phyloP scores from a whole-genome alignment of 2,113 vertebrate species.

The Rhabdornis inornatus region DNA sequence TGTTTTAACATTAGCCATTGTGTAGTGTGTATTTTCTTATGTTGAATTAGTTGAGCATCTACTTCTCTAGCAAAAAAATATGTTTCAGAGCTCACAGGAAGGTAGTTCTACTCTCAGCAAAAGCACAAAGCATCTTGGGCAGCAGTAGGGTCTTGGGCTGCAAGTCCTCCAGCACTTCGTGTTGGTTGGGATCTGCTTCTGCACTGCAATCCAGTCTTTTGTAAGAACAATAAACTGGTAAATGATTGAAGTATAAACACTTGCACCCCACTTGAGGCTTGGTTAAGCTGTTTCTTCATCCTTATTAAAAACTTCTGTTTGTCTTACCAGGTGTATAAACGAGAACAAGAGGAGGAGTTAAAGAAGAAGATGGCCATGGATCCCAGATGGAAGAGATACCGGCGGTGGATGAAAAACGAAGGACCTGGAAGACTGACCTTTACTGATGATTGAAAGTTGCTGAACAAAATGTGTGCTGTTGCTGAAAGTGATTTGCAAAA shows the following conservation, averaged over 20 bases:
- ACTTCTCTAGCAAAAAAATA: neutral
- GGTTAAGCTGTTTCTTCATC: neutral
- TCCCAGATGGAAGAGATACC: constrained; percentile 94
- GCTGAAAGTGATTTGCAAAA: neutral
- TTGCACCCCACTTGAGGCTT: neutral
- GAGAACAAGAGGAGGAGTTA: constrained; percentile 92
- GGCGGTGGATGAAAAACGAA: constrained; percentile 96
- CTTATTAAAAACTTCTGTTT: neutral
- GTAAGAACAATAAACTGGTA: neutral
- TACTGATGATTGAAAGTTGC: constrained; percentile 82
- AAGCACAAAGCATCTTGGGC: neutral
- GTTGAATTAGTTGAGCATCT: neutral
- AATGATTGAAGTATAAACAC: neutral
- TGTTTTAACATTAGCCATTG: neutral
- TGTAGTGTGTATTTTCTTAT: neutral
- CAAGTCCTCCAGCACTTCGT: neutral
- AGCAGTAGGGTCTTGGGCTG: neutral
- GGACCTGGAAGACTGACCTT: constrained; percentile 92
- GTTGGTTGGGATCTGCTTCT: neutral
- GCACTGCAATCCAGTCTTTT: neutral
- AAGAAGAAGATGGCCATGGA: constrained; percentile 94
- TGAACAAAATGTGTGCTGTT: neutral
- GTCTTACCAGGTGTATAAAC: constrained; percentile 79
- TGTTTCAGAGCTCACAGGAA: neutral
- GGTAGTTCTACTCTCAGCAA: neutral